Evolutionary conservation across 2,797 vertebrate species (phyloP).

Genomic region (Antrozous pallidus): DNA sequence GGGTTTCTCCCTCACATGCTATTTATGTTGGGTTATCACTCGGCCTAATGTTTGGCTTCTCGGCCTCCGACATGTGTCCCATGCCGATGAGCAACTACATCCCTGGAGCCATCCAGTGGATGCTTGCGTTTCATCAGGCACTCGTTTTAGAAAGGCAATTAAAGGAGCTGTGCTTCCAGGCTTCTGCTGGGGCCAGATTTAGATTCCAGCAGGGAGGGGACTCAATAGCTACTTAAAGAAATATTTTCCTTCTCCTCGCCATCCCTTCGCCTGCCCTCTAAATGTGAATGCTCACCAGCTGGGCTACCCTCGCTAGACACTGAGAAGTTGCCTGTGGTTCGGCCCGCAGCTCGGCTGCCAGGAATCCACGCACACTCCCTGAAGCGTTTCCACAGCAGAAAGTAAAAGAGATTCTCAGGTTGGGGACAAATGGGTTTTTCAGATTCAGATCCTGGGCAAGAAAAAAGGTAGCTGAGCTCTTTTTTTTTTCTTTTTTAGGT

Average conservation of each 20-base stretch:
- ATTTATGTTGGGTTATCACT: conserved; percentile 64
- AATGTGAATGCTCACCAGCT: not conserved
- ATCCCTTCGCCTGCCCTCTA: not conserved
- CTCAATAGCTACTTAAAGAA: not conserved
- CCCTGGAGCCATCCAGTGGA: not conserved
- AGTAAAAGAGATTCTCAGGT: conserved; percentile 52
- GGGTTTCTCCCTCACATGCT: conserved; percentile 60
- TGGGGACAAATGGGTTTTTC: conserved; percentile 31
- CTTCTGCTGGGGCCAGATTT: conserved; percentile 11
- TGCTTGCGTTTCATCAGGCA: conserved; percentile 50
- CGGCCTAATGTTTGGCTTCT: conserved; percentile 41
- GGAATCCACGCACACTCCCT: not conserved
- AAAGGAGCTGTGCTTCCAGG: conserved; percentile 34
- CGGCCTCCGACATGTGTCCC: conserved; percentile 31
- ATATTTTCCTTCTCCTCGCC: conserved; percentile 35
- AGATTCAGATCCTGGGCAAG: conserved; percentile 1
- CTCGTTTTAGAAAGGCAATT: conserved; percentile 62
- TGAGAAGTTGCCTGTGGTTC: not conserved
- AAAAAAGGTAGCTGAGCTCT: conserved; percentile 1
- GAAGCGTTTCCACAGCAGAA: conserved; percentile 29
- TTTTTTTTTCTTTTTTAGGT: not conserved
- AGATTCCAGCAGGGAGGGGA: conserved; percentile 43
- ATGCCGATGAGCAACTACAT: conserved; percentile 18
- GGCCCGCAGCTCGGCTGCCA: not conserved
- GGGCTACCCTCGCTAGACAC: not conserved